These are phyloP conservation scores for Actinemys pallida DNA, from an alignment of 2,113 vertebrate genomes.

Conservation along the genomic window DNA sequence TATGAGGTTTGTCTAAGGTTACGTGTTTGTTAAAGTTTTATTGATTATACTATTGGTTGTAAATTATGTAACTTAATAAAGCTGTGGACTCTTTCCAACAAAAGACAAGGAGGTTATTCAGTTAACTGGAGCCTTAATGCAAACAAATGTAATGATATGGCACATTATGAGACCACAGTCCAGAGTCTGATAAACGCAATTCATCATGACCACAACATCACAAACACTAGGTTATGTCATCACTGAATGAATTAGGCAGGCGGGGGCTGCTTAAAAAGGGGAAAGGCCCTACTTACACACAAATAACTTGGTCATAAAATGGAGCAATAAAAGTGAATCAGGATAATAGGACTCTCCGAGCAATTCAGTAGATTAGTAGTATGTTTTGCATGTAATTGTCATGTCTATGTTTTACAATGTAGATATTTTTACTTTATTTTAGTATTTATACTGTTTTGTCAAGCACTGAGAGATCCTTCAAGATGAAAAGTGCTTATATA, in stretches of 20 bases:
- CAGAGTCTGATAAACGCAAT: conserved; percentile 63
- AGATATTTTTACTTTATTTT: not conserved
- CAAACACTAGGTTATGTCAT: conserved; percentile 10
- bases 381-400: rapidly evolving
- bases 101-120: conserved; percentile 77
- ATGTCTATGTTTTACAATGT: not conserved
- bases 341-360: not conserved
- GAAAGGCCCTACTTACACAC: not conserved
- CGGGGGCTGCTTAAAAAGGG: not conserved
- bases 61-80: conserved; percentile 83
- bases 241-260: not conserved
- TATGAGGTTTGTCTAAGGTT: conserved; percentile 73
- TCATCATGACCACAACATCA: conserved; percentile 58
- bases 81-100: conserved; percentile 62
- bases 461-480: not conserved
- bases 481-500: not conserved
- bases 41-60: conserved; percentile 77
- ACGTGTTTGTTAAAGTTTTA: conserved; percentile 81
- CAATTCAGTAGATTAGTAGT: rapidly evolving
- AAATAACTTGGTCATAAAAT: not conserved
- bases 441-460: not conserved
- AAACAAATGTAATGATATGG: conserved; percentile 70
- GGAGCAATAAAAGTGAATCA: not conserved
- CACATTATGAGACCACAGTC: conserved; percentile 62
- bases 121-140: conserved; percentile 75